phyloP scores from a whole-genome alignment of 2,797 vertebrate genomes.

The Pseudochirops cupreus region DNA sequence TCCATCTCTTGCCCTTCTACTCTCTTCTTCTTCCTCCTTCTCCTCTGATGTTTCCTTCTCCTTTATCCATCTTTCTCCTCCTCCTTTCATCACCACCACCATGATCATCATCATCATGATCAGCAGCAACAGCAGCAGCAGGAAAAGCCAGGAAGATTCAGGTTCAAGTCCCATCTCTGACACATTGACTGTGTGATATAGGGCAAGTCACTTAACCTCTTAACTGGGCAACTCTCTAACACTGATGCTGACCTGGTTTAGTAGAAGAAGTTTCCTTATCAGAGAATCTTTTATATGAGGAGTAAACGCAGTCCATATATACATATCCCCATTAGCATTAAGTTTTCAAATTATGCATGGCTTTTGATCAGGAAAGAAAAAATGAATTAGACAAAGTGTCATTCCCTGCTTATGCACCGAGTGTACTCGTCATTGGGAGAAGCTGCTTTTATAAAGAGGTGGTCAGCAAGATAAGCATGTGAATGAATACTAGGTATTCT shows the following conservation, averaged over 20 bases:
- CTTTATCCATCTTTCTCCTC: not conserved
- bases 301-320: not conserved
- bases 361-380: not conserved
- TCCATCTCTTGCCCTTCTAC: not conserved
- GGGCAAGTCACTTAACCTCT: not conserved
- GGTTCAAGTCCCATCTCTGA: not conserved
- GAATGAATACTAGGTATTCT: constrained; percentile 41
- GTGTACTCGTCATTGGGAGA: not conserved
- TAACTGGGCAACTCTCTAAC: not conserved
- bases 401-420: not conserved
- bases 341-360: not conserved
- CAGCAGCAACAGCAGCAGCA: not conserved
- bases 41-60: too few species aligned
- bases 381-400: not conserved
- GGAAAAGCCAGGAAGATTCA: not conserved
- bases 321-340: not conserved
- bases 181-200: not conserved
- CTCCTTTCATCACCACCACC: not conserved
- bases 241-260: not conserved
- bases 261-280: not conserved
- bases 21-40: too few species aligned
- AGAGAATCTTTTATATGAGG: not conserved
- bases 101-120: not conserved
- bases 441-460: not conserved
- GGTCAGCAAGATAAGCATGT: not conserved